Conservation (phyloP, 2,888 invertebrate species). For the Agrochola circellaris region DNA sequence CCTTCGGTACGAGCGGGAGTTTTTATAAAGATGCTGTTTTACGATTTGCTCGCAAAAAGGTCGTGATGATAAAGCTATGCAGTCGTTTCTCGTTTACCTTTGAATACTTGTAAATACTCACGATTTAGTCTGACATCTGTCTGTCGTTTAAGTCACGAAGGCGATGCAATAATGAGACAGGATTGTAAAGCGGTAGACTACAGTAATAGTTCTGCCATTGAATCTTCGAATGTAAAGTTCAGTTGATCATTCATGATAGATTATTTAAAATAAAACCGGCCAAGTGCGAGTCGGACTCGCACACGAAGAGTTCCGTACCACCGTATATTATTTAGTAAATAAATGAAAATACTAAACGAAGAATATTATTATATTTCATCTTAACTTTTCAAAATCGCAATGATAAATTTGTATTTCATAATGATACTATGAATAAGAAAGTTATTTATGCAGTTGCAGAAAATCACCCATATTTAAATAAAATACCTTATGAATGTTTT, state of each 20-base stretch:
- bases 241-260: not conserved
- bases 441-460: no score
- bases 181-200: not conserved
- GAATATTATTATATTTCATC: no score
- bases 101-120: conserved; percentile 31
- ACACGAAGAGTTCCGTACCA: no score
- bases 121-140: conserved; percentile 42
- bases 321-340: no score
- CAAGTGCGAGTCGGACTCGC: no score
- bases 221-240: conserved; percentile 1
- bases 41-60: conserved; percentile 8
- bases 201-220: conserved; percentile 40
- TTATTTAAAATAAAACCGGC: not conserved
- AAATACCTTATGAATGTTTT: no score
- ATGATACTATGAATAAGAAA: no score
- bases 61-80: conserved; percentile 14
- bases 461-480: no score
- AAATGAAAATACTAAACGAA: no score
- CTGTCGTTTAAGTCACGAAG: conserved; percentile 30
- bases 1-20: not conserved
- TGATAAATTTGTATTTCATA: no score
- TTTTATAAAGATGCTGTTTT: conserved; percentile 2
- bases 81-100: conserved; percentile 34
- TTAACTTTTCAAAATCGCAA: no score
- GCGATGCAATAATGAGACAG: conserved; percentile 38